Evolutionary conservation across 2,888 invertebrate species (phyloP).

Genomic region (Sarcophaga carnaria): DNA sequence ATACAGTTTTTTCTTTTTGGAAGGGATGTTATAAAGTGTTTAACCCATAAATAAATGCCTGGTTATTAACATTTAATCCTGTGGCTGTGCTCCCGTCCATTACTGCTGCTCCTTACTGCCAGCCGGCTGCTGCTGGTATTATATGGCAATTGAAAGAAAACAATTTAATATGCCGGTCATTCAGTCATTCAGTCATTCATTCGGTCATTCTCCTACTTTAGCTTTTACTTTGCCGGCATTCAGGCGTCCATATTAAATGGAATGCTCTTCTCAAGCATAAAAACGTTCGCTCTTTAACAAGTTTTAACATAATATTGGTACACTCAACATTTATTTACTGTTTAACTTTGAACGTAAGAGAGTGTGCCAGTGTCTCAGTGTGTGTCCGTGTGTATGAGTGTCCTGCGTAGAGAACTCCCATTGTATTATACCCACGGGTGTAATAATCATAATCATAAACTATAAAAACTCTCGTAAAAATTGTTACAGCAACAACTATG

Average conservation of each 20-base stretch:
- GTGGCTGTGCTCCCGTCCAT: background rate
- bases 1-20: background rate
- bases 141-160: slow-evolving; percentile 4
- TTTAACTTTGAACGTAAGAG: too few species aligned
- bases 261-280: too few species aligned
- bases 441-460: slow-evolving; percentile 58
- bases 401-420: background rate
- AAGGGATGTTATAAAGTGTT: background rate
- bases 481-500: background rate
- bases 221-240: background rate
- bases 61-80: slow-evolving; percentile 54
- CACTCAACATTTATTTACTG: background rate
- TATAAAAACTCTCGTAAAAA: slow-evolving; percentile 30
- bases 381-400: too few species aligned
- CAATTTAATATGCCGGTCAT: slow-evolving; percentile 49
- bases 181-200: background rate
- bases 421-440: slow-evolving; percentile 13
- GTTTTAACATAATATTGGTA: background rate
- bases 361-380: too few species aligned
- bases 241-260: too few species aligned
- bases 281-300: background rate
- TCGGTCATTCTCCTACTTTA: background rate
- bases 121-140: background rate
- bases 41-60: slow-evolving; percentile 44
- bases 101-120: slow-evolving; percentile 2